Conservation (phyloP, 2,113 vertebrate species). For the Antigone vipio region DNA sequence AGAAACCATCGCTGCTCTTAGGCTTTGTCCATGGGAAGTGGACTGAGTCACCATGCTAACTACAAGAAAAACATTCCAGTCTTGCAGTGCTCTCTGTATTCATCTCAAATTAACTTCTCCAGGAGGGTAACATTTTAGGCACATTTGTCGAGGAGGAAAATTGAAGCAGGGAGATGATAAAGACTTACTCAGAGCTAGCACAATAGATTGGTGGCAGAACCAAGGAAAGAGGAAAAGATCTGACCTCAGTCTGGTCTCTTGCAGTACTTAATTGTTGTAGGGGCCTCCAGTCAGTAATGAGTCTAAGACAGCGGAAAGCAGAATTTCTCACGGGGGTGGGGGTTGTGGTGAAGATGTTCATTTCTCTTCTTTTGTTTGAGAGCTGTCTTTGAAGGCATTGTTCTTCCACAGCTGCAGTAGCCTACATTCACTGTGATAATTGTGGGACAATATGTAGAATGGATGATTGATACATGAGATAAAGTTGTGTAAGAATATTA, state of each 20-base stretch:
- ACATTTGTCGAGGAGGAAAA: conserved; percentile 69
- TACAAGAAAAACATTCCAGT: conserved; percentile 55
- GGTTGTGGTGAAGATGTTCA: conserved; percentile 69
- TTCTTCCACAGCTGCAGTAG: conserved; percentile 67
- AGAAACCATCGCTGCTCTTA: background rate
- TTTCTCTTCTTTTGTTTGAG: conserved; percentile 60
- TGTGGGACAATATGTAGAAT: conserved; percentile 57
- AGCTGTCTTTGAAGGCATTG: conserved; percentile 65
- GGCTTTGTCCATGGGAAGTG: conserved; percentile 62
- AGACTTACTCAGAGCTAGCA: conserved; percentile 60
- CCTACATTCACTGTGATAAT: conserved; percentile 67
- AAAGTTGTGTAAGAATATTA: conserved; percentile 63
- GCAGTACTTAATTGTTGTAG: conserved; percentile 61
- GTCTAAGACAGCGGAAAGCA: conserved; percentile 63
- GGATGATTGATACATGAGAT: conserved; percentile 67
- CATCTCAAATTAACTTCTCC: conserved; percentile 67
- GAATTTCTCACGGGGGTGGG: conserved; percentile 62
- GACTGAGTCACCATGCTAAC: conserved; percentile 52
- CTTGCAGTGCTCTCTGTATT: conserved; percentile 54
- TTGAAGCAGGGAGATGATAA: conserved; percentile 63
- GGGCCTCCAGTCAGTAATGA: conserved; percentile 65
- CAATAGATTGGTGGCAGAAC: conserved; percentile 62
- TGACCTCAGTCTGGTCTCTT: conserved; percentile 65
- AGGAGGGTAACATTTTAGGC: conserved; percentile 59
- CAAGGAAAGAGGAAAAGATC: conserved; percentile 53